Evolutionary conservation across 2,797 vertebrate genomes (phyloP).

Genomic region (Amniataba percoides): DNA sequence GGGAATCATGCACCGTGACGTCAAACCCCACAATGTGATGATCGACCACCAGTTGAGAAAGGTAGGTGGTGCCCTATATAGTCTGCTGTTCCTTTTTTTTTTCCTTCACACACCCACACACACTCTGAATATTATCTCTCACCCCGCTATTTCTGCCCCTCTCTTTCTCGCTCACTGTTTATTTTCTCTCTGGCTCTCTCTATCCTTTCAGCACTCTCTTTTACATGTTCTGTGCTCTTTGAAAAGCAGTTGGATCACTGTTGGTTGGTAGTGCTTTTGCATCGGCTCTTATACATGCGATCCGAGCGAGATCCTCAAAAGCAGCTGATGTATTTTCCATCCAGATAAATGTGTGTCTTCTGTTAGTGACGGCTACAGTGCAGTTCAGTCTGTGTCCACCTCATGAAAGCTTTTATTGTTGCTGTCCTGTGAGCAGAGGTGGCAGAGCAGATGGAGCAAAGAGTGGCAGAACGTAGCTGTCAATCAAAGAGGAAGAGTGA

Average conservation of each 20-base stretch:
- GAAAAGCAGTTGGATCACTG: neutral
- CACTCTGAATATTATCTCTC: conserved; percentile 34
- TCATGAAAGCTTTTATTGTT: neutral
- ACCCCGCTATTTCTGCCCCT: conserved; percentile 21
- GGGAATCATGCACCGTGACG: conserved; percentile 98
- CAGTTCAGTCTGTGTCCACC: too few species aligned
- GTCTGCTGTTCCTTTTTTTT: neutral
- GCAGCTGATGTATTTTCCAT: conserved; percentile 31
- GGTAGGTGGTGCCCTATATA: conserved; percentile 81
- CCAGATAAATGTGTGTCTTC: neutral
- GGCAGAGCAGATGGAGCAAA: neutral
- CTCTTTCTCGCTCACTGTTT: conserved; percentile 1
- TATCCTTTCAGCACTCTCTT: conserved; percentile 12
- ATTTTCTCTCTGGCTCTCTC: conserved; percentile 19
- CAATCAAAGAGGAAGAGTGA: too few species aligned
- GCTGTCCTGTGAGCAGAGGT: neutral
- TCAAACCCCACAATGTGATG: conserved; percentile 98
- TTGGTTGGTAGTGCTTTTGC: conserved; percentile 12
- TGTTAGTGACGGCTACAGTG: neutral
- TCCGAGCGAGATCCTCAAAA: conserved; percentile 25
- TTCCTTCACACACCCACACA: conserved; percentile 29
- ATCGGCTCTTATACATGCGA: conserved; percentile 12
- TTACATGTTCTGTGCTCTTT: conserved; percentile 2
- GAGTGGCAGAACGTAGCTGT: too few species aligned
- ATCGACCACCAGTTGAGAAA: conserved; percentile 98